phyloP scores from a whole-genome alignment of 1,140 invertebrate species.

The Pemphigus obesinymphae region DNA sequence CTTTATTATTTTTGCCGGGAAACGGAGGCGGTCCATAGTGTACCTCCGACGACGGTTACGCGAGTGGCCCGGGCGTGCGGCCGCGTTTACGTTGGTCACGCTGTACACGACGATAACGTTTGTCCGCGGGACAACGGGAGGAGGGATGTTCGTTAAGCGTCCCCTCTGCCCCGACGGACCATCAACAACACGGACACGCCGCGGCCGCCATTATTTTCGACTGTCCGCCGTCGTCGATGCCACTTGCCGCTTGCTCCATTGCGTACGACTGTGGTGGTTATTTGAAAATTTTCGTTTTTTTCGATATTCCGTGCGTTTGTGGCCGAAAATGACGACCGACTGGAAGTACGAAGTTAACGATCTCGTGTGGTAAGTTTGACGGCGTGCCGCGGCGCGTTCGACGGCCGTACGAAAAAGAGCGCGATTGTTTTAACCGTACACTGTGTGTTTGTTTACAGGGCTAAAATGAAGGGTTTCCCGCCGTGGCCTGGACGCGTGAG shows the following conservation, averaged over 20 bases:
- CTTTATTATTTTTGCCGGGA: not conserved
- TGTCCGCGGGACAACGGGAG: not conserved
- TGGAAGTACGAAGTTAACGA: not conserved
- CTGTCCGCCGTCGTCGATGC: not conserved
- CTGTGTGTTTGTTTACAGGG: slow-evolving; percentile 65
- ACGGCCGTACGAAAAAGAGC: not conserved
- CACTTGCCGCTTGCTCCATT: not conserved
- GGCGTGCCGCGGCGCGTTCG: no score
- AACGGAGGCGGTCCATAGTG: not conserved
- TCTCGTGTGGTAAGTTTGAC: slow-evolving; percentile 1
- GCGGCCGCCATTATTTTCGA: slow-evolving; percentile 38
- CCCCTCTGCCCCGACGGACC: not conserved
- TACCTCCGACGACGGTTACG: not conserved
- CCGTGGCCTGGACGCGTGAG: slow-evolving; percentile 90
- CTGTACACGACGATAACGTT: not conserved
- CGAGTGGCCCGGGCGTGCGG: no score
- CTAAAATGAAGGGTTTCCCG: slow-evolving; percentile 91
- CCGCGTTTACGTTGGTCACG: not conserved
- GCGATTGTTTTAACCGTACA: not conserved
- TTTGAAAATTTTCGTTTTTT: not conserved
- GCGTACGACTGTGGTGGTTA: not conserved
- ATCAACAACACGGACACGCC: slow-evolving; percentile 40
- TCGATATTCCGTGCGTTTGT: not conserved
- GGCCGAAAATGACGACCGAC: not conserved
- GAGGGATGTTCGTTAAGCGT: slow-evolving; percentile 22